phyloP scores from a whole-genome alignment of 2,888 invertebrate species.

The Chrysomela aeneicollis region DNA sequence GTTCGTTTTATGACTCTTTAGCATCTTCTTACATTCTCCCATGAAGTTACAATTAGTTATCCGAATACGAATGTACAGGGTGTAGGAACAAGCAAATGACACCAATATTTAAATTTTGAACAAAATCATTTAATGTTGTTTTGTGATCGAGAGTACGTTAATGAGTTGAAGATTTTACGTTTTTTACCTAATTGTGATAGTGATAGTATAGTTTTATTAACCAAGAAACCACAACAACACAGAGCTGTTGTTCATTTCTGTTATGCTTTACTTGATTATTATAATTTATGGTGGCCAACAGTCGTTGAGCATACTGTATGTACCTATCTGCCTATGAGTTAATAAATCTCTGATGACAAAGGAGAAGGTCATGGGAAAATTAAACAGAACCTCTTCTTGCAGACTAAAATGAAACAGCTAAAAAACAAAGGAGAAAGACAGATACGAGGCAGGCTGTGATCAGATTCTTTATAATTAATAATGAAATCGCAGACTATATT shows the following conservation, averaged over 20 bases:
- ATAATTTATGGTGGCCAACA: background rate
- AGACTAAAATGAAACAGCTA: slow-evolving; percentile 34
- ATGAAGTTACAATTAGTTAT: background rate
- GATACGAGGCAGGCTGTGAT: slow-evolving; percentile 27
- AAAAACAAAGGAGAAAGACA: slow-evolving; percentile 31
- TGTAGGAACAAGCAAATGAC: no score
- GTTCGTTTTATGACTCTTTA: slow-evolving; percentile 34
- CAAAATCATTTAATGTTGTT: background rate
- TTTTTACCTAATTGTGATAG: no score
- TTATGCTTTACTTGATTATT: background rate
- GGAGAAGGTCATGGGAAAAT: slow-evolving; percentile 43
- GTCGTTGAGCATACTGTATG: slow-evolving; percentile 15
- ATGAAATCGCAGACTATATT: slow-evolving; percentile 41
- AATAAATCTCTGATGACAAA: slow-evolving; percentile 36
- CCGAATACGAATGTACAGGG: background rate
- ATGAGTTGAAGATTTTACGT: no score
- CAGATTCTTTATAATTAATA: slow-evolving; percentile 43
- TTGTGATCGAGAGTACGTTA: no score
- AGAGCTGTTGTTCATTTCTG: background rate
- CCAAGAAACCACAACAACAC: no score
- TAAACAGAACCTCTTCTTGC: slow-evolving; percentile 35
- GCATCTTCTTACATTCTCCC: slow-evolving; percentile 21
- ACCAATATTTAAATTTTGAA: no score
- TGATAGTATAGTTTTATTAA: no score
- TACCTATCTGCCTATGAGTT: slow-evolving; percentile 21